Evolutionary conservation across 2,113 vertebrate species (phyloP), one percentile per base, ranked within the genome.

Genomic region (Atrichornis clamosus): DNA sequence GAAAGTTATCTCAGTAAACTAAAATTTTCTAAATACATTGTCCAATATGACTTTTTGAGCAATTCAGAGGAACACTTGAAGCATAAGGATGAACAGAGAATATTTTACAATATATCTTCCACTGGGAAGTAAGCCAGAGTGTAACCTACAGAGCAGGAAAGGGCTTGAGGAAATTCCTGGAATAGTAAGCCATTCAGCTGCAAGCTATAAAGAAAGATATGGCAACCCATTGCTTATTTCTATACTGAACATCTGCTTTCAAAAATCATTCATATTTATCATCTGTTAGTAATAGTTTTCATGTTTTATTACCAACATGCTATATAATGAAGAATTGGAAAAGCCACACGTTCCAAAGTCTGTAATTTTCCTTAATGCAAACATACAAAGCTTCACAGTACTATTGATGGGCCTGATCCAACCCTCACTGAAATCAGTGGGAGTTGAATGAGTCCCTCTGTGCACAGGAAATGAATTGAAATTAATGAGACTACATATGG

Each of bases 401-500:
- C 69, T 68, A 52, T 30, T 37, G 74, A 93, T 75, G 84, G 80
- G 87, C 28, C 72, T 87, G 88, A 93, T 94, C 92, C 88, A 95
- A n/a, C 47, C 64, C 90, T 84, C 83, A 68, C 52, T 58, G 60
- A 84, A 87, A 90, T 56, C 90, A 93, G 95, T 86, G 72, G 92
- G 93, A 93, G 88, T 27, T 92, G 85, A 92, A 82, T 8, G 59
- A 93, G 56, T 67, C 72, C 50, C 60, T 91, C 89, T 86, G 53
- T 84, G 95, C 60, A 87, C 53, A 96, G 95, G 93, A 96, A 96
- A 96, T 91, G 7, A 96, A 92, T 84, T 85, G 41, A 85, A 96
- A 91, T 96, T 82, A 95, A 95, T 84, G 80, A 89, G 84, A 78
- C 70, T 94, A 84, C 89, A 92, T 79, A 95, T 73, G 80, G 89